Conservation (phyloP, 2,888 invertebrate genomes). For the Phorcus lineatus region DNA sequence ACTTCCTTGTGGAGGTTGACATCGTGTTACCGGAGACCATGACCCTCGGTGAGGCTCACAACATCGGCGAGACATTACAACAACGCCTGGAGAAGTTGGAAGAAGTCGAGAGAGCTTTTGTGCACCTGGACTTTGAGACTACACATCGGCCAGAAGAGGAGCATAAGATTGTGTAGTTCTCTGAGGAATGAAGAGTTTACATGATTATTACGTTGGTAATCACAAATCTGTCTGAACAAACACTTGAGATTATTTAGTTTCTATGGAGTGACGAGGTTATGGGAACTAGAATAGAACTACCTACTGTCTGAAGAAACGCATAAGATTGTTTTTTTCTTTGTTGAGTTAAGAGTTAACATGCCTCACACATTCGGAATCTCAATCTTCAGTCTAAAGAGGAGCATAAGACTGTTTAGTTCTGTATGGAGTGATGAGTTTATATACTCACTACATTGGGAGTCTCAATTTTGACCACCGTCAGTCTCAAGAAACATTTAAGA, state of each 20-base stretch:
- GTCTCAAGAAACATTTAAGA: too few relatives aligned
- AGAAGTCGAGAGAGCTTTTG: conserved; percentile 78
- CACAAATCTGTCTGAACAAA: too few relatives aligned
- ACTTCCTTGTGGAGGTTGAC: conserved; percentile 76
- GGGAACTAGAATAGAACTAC: too few relatives aligned
- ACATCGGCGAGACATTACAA: conserved; percentile 77
- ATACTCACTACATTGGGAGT: too few relatives aligned
- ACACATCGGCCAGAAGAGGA: conserved; percentile 75
- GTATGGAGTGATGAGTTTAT: too few relatives aligned
- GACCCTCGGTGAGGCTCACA: conserved; percentile 76
- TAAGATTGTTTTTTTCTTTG: too few relatives aligned
- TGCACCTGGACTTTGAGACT: conserved; percentile 77
- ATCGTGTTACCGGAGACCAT: conserved; percentile 76
- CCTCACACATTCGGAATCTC: conserved; percentile 77
- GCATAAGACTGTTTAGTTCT: conserved; percentile 69
- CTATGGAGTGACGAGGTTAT: too few relatives aligned
- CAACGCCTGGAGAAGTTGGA: conserved; percentile 76
- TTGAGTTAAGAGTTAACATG: conserved; percentile 78
- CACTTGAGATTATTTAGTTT: too few relatives aligned
- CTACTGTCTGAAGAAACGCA: conserved; percentile 49
- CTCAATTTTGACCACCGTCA: too few relatives aligned
- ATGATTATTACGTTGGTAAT: too few relatives aligned
- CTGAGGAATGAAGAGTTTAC: too few relatives aligned
- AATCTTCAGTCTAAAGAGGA: conserved; percentile 75
- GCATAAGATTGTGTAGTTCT: conserved; percentile 69